phyloP scores from a whole-genome alignment of 2,113 vertebrate genomes.

The Perca schrenkii region DNA sequence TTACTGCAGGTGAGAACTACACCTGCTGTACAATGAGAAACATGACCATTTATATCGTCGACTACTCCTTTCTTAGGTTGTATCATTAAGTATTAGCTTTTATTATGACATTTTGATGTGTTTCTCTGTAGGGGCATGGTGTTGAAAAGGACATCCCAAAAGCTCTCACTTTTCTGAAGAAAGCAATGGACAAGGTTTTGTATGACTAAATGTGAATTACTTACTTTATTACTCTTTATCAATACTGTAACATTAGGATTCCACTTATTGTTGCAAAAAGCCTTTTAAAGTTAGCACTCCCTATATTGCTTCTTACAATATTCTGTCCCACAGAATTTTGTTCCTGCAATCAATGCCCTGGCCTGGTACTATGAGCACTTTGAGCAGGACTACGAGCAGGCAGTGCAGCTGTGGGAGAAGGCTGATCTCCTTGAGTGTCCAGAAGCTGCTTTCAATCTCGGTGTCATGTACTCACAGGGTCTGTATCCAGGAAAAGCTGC shows the following conservation, averaged over 20 bases:
- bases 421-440: constrained; percentile 78
- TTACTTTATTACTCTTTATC: background rate
- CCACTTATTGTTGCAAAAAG: background rate
- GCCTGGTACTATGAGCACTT: constrained; percentile 87
- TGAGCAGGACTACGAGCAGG: constrained; percentile 79
- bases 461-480: constrained; percentile 80
- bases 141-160: constrained; percentile 82
- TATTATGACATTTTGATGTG: background rate
- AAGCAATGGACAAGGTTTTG: constrained; percentile 82
- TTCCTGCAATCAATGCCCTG: constrained; percentile 85
- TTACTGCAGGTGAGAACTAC: constrained; percentile 80
- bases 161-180: constrained; percentile 82
- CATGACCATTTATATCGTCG: background rate
- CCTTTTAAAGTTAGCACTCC: background rate
- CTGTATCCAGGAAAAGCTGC: constrained; percentile 82
- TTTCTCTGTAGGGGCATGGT: constrained; percentile 81
- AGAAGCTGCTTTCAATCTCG: constrained; percentile 87
- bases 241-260: background rate
- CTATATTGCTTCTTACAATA: background rate
- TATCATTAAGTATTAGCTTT: background rate
- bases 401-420: constrained; percentile 83
- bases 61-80: background rate
- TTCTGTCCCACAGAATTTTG: constrained; percentile 76
- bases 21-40: background rate
- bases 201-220: background rate